A percentile compares a stretch with the other conserved stretches of the same genome.
Conservation (phyloP, 2,113 vertebrate genomes). For the Dipodomys spectabilis region DNA sequence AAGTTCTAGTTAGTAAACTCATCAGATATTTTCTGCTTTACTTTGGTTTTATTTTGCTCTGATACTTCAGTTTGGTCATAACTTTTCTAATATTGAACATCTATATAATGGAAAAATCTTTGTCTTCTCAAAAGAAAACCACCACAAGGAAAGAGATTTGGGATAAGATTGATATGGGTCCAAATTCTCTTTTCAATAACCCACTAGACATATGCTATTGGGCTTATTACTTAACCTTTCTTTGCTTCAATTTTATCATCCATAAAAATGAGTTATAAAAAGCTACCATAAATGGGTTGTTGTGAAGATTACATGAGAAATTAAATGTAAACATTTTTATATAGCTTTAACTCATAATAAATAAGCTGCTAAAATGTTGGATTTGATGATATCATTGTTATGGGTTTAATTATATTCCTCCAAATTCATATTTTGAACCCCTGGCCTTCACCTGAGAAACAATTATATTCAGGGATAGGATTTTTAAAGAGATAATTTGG, state of each 20-base stretch:
- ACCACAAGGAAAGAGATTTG: constrained; percentile 39
- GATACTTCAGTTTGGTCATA: constrained; percentile 43
- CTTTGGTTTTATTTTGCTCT: constrained; percentile 19
- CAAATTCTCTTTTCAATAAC: constrained; percentile 34
- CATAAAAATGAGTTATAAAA: constrained; percentile 26
- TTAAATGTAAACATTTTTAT: constrained; percentile 24
- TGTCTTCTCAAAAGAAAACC: constrained; percentile 43
- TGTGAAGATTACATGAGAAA: constrained; percentile 49
- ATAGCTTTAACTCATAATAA: background rate
- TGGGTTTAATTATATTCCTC: background rate
- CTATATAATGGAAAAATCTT: background rate
- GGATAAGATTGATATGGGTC: background rate
- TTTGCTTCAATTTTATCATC: constrained; percentile 52
- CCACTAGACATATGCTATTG: background rate
- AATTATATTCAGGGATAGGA: background rate
- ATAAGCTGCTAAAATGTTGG: constrained; percentile 13
- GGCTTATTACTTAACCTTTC: background rate
- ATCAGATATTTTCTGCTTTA: background rate
- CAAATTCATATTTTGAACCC: background rate
- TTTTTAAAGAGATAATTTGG: constrained; percentile 12
- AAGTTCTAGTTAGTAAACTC: constrained; percentile 46
- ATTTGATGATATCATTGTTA: constrained; percentile 33
- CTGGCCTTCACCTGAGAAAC: background rate
- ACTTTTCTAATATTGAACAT: constrained; percentile 41
- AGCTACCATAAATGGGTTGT: background rate